These are phyloP conservation scores for Amphimedon queenslandica DNA, from an alignment of 37 sponge, comb jelly and placozoan genomes.

Conservation along the genomic window DNA sequence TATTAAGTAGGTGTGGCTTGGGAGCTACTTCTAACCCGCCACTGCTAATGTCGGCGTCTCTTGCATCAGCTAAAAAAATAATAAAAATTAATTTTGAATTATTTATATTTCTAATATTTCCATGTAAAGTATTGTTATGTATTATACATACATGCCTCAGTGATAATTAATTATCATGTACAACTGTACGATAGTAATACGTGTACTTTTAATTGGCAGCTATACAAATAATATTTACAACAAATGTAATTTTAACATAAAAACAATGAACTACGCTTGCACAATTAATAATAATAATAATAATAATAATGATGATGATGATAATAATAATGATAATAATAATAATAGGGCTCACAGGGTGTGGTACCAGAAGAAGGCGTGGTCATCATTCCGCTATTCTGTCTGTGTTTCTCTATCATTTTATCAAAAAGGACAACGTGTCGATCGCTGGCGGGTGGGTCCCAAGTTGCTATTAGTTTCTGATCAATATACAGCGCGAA, in stretches of 20 bases:
- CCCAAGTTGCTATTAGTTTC: constrained; percentile 60
- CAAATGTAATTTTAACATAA: too few species aligned
- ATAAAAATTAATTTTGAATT: neutral
- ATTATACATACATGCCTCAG: too few species aligned
- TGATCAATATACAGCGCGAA: constrained; percentile 82
- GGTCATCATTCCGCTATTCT: constrained; percentile 50
- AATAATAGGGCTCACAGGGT: neutral
- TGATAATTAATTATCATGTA: too few species aligned
- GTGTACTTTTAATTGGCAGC: too few species aligned
- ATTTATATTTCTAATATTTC: too few species aligned
- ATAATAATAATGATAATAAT: too few species aligned
- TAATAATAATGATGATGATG: too few species aligned
- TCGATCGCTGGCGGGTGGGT: neutral
- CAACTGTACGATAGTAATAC: too few species aligned
- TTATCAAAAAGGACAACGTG: constrained; percentile 57
- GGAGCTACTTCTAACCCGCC: neutral
- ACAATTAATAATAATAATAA: too few species aligned
- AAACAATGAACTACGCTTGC: too few species aligned
- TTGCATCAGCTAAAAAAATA: neutral
- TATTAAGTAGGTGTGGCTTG: constrained; percentile 5
- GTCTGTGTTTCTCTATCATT: constrained; percentile 33
- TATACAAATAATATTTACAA: too few species aligned
- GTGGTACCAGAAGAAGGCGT: constrained; percentile 32
- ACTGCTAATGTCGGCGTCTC: neutral
- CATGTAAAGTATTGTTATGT: too few species aligned